These are phyloP conservation scores for Cynoglossus semilaevis DNA, from an alignment of 2,113 vertebrate species.

Conservation along the genomic window DNA sequence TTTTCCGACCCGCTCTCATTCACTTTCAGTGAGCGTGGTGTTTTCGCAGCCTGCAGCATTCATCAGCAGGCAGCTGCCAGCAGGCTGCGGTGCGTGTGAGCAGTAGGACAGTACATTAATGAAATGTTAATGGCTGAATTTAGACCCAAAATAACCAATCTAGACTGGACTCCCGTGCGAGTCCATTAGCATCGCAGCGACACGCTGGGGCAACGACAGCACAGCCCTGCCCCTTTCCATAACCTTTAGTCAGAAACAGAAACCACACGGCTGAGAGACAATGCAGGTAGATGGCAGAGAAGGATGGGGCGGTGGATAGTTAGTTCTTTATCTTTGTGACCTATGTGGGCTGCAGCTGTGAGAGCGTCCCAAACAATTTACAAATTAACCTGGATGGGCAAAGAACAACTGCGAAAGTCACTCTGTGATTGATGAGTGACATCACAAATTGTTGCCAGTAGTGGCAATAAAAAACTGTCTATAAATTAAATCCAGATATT, in stretches of 20 bases:
- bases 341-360: conserved; percentile 55
- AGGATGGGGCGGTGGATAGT: conserved; percentile 6
- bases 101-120: conserved; percentile 92
- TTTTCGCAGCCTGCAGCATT: conserved; percentile 64
- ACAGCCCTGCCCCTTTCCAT: conserved; percentile 48
- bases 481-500: too few relatives aligned
- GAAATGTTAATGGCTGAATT: conserved; percentile 99
- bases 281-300: conserved; percentile 63
- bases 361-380: conserved; percentile 53
- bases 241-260: conserved; percentile 58
- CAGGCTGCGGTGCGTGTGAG: conserved; percentile 73
- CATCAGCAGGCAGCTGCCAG: conserved; percentile 84
- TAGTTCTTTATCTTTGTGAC: conserved; percentile 47
- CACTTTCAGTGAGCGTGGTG: conserved; percentile 65
- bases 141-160: conserved; percentile 92
- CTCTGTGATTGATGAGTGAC: conserved; percentile 48
- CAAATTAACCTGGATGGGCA: conserved; percentile 35
- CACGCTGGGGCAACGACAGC: conserved; percentile 84
- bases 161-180: conserved; percentile 88
- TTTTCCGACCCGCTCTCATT: conserved; percentile 55
- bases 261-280: conserved; percentile 37
- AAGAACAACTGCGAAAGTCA: conserved; percentile 5
- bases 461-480: too few relatives aligned
- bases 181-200: conserved; percentile 91
- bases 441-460: conserved; percentile 1